Base-by-base conservation (phyloP, 2,888 invertebrate genomes). In the Fabriciana adippe region DNA sequence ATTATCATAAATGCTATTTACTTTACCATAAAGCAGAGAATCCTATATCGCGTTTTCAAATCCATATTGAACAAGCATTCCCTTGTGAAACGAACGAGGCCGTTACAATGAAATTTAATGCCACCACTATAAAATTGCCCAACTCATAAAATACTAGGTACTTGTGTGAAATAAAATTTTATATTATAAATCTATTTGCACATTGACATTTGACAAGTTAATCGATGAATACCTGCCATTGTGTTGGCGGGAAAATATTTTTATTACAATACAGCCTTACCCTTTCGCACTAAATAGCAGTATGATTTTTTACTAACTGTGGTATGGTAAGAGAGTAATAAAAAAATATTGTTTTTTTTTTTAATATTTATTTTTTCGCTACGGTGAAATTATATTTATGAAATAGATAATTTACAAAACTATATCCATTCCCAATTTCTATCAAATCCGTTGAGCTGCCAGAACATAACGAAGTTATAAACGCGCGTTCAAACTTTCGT, bases 91-190 rank as follows among this genome's bases (percentile, higher is more conserved):
- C 64, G 11, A 16, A 50, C 45, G 74, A 63, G 65, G 57, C 35
- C 6, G 21, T 26, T 55, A 48, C 64, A 71, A 73, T 70, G 53
- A 71, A 73, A 73, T 73, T 73, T 72, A 63, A 74, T 72, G 66
- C 56, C 59, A 56, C 45, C 55, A 67, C 66, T 63, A 70, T 75
- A 72, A 73, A 74, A 73, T 74, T 72, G 68, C 67, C 48, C 59
- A 41, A 67, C 62, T 21, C 55, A 55, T 65, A 69, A 67, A 67
- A 59, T 64, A 66, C 64, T 65, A 47, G 15, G 53, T 26, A 26
- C n/a, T 57, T 57, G 47, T 51, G 60, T 67, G 54, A 62, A 55
- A 65, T 67, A 55, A 64, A 70, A 15, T 50, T 70, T 67, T 69
- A 69, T 59, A 57, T 47, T 55, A 26, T 63, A 35, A 53, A 53